Conservation (phyloP, 1,140 invertebrate species). For the Lordiphosa stackelbergi region DNA sequence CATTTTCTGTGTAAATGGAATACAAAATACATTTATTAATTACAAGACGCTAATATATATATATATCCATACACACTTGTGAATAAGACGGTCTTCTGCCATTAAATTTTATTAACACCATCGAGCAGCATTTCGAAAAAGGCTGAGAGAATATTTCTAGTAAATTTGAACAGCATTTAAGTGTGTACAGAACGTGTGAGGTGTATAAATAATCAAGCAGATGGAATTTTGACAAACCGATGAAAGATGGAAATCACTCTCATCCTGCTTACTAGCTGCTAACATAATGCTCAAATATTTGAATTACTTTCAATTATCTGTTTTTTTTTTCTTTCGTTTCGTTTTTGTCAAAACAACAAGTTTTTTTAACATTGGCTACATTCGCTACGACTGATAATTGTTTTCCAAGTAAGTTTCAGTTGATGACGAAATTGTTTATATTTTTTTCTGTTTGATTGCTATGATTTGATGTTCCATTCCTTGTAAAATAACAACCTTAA, state of each 20-base stretch:
- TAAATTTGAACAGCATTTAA: neutral
- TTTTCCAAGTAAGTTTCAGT: constrained; percentile 76
- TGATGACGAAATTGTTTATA: constrained; percentile 23
- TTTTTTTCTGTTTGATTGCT: constrained; percentile 29
- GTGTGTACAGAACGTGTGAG: neutral
- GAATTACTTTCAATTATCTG: constrained; percentile 42
- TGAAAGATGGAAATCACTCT: constrained; percentile 9
- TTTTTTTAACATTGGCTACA: constrained; percentile 71
- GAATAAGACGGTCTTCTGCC: constrained; percentile 1
- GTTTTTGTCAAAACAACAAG: constrained; percentile 49
- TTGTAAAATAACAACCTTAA: constrained; percentile 40
- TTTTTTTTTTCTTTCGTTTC: constrained; percentile 39
- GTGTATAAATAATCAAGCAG: constrained; percentile 2
- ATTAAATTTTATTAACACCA: constrained; percentile 18
- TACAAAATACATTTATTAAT: neutral
- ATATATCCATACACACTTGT: constrained; percentile 4
- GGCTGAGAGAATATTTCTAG: neutral
- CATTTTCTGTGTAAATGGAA: constrained; percentile 1
- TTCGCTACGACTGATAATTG: constrained; percentile 74
- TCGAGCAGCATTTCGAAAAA: constrained; percentile 12
- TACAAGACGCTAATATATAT: neutral
- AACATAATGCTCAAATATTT: constrained; percentile 25
- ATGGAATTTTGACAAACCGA: constrained; percentile 11
- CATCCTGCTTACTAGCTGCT: constrained; percentile 29
- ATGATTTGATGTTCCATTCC: constrained; percentile 40